phyloP scores from a whole-genome alignment of 2,888 invertebrate genomes.

The Listrodromus nycthemerus region DNA sequence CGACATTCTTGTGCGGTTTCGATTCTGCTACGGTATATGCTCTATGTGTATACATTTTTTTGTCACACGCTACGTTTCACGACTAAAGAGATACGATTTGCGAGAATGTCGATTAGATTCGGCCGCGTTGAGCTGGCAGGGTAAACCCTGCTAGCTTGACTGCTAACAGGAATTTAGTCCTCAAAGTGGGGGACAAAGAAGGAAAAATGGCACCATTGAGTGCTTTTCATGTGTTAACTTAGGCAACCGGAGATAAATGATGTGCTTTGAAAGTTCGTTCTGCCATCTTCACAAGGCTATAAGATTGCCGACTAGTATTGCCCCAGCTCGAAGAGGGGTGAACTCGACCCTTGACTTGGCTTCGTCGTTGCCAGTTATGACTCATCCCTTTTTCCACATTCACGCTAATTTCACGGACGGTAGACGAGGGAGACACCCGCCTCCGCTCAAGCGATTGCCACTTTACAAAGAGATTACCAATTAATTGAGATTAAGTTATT shows the following conservation, averaged over 20 bases:
- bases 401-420: conserved; percentile 47
- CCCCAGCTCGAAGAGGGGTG: conserved; percentile 48
- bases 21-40: not conserved
- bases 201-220: not conserved
- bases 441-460: conserved; percentile 29
- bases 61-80: conserved; percentile 11
- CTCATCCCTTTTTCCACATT: conserved; percentile 40
- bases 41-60: conserved; percentile 25
- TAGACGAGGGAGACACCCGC: conserved; percentile 22
- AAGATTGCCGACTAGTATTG: conserved; percentile 29
- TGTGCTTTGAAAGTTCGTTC: not conserved
- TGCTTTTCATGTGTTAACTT: not conserved
- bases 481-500: conserved; percentile 42
- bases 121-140: not conserved
- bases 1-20: conserved; percentile 9
- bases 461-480: conserved; percentile 40
- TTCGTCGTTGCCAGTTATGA: not conserved
- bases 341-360: conserved; percentile 40
- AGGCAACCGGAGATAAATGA: not conserved
- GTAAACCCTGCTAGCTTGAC: no score
- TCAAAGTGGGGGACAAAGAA: not conserved
- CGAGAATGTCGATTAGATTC: conserved; percentile 53
- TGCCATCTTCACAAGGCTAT: not conserved
- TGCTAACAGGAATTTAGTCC: no score
- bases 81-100: conserved; percentile 52